Evolutionary conservation across 1,140 invertebrate genomes (phyloP), one percentile per base, ranked within the genome.

Genomic region (Atopsyche davidsoni): DNA sequence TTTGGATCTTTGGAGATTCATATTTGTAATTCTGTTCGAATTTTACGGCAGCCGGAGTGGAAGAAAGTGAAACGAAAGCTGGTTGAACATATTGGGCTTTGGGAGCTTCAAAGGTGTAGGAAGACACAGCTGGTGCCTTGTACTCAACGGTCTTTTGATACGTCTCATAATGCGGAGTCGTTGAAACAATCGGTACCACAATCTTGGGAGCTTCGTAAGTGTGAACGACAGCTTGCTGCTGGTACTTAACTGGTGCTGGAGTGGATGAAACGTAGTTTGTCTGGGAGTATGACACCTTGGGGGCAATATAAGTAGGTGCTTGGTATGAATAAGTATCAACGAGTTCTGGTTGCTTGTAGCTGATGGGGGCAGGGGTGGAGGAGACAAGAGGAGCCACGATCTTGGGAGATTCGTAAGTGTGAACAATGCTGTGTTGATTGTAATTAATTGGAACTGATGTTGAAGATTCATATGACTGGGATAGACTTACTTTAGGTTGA

Each of bases 231-330:
- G 24, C 11, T 43, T 46, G 19, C 17, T 53, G 51, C 51, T 55
- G 46, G 13, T 46, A 55, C 13, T 55, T 54, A 14, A 54, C 22
- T 14, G 52, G 43, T 2, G 47, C 40, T 16, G 36, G 49, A n/a
- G 54, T 51, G 9, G 54, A 56, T 25, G 53, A 55, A 13, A 50
- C 42, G 13, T 51, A 56, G 2, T 43, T 19, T 16, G 36, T 43
- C 18, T 43, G 31, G 19, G 42, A 44, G 22, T 44, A 51, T 7
- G 17, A 19, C 6, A 35, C 22, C 14, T 44, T 35, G 11, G 48
- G 41, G n/a, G 13, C 23, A n/a, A 44, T 16, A 38, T 50, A 51
- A 10, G 35, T 47, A 9, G 38, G 46, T n/a, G 46, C 42, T 31
- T 48, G 42, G 23, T 49, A 49, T 13, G 46, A 21, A n/a, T 2